Conservation (phyloP, 2,797 vertebrate genomes). For the Ptychadena robeensis region DNA sequence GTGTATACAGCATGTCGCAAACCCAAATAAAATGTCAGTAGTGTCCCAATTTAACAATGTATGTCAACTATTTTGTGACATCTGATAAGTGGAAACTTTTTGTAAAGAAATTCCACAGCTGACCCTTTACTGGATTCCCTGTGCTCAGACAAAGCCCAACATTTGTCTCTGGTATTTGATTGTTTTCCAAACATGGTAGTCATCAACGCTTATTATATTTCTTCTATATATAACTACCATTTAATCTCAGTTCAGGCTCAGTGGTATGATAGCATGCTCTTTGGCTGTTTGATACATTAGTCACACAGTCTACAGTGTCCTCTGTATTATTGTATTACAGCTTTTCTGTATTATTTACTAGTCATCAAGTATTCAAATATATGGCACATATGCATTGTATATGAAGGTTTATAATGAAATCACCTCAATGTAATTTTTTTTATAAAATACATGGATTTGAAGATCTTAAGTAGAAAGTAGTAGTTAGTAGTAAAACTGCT, state of each 20-base stretch:
- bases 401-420: background rate
- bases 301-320: conserved; percentile 11
- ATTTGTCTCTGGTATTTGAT: conserved; percentile 53
- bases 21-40: background rate
- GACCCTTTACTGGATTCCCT: conserved; percentile 1
- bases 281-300: conserved; percentile 16
- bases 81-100: background rate
- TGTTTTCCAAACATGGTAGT: conserved; percentile 44
- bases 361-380: background rate
- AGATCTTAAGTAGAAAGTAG: background rate
- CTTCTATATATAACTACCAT: conserved; percentile 52
- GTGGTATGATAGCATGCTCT: conserved; percentile 36
- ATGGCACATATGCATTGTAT: background rate
- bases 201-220: conserved; percentile 46
- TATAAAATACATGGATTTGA: background rate
- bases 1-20: too few species aligned
- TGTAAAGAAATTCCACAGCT: background rate
- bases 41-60: background rate
- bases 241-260: conserved; percentile 20
- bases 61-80: background rate
- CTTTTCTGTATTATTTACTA: background rate
- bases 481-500: background rate
- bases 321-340: too few species aligned
- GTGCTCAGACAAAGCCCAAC: conserved; percentile 20
- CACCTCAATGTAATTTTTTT: background rate